Percentiles rank a stretch among this genome's conserved stretches.
Conservation (phyloP, 2,888 invertebrate genomes). For the Tinea pellionella region DNA sequence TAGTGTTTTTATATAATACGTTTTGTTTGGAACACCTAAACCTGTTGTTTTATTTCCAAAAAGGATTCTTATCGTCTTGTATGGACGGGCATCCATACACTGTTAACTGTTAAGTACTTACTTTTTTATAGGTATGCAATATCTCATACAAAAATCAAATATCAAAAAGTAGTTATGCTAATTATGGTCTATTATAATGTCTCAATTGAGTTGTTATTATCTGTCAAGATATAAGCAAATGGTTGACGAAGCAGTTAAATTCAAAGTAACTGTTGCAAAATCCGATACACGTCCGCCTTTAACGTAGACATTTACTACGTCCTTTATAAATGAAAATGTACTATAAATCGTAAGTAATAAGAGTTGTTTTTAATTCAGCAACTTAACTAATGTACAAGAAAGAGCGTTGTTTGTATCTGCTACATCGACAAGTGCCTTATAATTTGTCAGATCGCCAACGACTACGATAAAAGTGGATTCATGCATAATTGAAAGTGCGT, state of each 20-base stretch:
- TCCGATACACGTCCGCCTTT: not conserved
- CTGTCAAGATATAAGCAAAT: not conserved
- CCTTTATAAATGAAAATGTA: not conserved
- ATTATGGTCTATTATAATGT: not conserved
- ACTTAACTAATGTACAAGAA: not conserved
- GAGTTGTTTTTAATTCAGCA: not conserved
- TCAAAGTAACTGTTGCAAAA: not conserved
- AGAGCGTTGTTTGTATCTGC: not conserved
- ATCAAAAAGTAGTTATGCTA: not conserved
- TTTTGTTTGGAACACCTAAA: no score
- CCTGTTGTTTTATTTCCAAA: no score
- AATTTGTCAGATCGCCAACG: conserved; percentile 43
- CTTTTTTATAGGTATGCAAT: not conserved
- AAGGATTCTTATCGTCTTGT: no score
- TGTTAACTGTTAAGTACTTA: no score
- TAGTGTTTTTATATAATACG: no score
- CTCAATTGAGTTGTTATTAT: not conserved
- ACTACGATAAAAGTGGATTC: conserved; percentile 33
- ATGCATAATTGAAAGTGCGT: conserved; percentile 42
- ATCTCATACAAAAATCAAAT: not conserved
- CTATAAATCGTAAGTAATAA: not conserved
- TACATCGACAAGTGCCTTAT: conserved; percentile 27
- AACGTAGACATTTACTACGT: not conserved
- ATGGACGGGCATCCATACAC: no score
- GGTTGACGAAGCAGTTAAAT: not conserved